Conservation (phyloP, 2,888 invertebrate species). For the Neoscelio sp. region DNA sequence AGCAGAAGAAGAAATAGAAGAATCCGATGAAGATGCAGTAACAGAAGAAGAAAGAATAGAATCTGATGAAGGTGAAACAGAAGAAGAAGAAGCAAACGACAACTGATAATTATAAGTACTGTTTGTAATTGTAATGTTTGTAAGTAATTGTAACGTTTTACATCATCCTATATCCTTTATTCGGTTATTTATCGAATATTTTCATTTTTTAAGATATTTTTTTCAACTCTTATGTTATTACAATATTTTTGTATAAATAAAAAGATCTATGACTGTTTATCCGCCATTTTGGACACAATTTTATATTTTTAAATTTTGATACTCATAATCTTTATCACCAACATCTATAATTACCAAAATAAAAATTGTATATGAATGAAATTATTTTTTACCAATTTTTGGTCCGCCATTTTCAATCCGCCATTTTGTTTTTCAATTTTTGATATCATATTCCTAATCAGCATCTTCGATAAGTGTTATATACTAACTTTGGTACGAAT, state of each 20-base stretch:
- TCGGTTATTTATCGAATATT: not conserved
- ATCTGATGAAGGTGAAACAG: not conserved
- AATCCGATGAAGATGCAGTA: not conserved
- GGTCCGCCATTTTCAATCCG: not conserved
- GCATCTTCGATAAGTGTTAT: not conserved
- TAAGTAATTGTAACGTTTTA: not conserved
- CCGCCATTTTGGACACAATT: too few relatives aligned
- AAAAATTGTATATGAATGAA: too few relatives aligned
- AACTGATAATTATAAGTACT: constrained; percentile 2
- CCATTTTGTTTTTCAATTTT: not conserved
- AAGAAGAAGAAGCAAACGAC: not conserved
- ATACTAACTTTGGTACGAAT: not conserved
- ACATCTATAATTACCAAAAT: too few relatives aligned
- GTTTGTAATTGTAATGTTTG: not conserved
- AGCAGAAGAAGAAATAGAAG: not conserved
- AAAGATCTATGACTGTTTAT: too few relatives aligned
- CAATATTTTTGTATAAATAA: not conserved
- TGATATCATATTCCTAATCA: constrained; percentile 16
- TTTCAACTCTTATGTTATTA: not conserved
- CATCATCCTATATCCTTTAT: not conserved
- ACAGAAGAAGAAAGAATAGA: not conserved
- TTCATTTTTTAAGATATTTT: not conserved
- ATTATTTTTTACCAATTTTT: not conserved
- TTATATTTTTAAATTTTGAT: too few relatives aligned
- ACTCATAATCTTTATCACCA: too few relatives aligned